Percentiles rank a stretch among this genome's conserved stretches.
These are phyloP conservation scores for Puffinus mauretanicus DNA, from an alignment of 2,113 vertebrate genomes.

Conservation along the genomic window DNA sequence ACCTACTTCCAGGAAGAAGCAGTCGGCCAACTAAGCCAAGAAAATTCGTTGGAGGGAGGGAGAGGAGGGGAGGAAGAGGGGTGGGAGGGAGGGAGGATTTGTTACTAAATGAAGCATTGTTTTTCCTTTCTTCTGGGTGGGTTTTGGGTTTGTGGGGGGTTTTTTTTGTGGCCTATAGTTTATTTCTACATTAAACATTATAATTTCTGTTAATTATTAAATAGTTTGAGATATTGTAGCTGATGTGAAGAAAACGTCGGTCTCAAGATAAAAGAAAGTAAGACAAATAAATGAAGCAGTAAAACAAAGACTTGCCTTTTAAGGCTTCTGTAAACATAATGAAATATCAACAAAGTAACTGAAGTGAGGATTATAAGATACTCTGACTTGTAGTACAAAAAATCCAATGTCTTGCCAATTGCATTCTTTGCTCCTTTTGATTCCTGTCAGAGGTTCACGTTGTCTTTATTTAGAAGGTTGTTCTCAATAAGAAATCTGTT, in stretches of 20 bases:
- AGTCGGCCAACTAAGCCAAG: neutral
- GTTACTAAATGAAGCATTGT: neutral
- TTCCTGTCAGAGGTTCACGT: neutral
- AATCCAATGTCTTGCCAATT: neutral
- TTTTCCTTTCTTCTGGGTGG: neutral
- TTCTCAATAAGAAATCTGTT: neutral
- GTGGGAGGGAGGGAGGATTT: neutral
- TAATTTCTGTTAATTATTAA: neutral
- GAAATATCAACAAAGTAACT: neutral
- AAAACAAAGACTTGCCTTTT: neutral
- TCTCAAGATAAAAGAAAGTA: neutral
- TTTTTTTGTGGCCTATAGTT: neutral
- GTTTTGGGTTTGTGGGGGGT: no score
- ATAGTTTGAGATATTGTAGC: neutral
- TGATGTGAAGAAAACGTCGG: neutral
- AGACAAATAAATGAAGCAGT: neutral
- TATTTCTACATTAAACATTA: neutral
- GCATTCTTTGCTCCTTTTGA: neutral
- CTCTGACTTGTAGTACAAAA: neutral
- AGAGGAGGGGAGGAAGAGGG: neutral
- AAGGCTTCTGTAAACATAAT: neutral
- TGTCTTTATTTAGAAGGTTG: neutral
- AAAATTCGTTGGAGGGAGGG: neutral
- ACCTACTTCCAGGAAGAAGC: constrained; percentile 32
- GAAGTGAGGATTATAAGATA: neutral